phyloP scores from a whole-genome alignment of 2,888 invertebrate genomes.

The Polietes domitor region DNA sequence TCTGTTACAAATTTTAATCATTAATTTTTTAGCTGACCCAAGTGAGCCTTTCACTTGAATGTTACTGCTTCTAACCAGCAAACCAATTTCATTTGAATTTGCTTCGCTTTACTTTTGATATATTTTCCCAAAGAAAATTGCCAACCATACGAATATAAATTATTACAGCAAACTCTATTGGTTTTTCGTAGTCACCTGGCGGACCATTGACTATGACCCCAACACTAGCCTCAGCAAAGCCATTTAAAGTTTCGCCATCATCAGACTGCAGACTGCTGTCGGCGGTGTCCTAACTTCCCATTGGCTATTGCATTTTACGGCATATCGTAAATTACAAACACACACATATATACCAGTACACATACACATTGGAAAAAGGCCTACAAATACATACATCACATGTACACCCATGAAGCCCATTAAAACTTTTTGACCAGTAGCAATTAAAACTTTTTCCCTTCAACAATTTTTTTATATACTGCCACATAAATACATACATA shows the following conservation, averaged over 20 bases:
- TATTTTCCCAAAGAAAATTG: too few relatives aligned
- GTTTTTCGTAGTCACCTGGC: too few relatives aligned
- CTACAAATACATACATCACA: background rate
- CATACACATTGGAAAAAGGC: constrained; percentile 37
- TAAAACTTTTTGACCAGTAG: constrained; percentile 76
- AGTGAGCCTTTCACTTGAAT: too few relatives aligned
- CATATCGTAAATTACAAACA: constrained; percentile 12
- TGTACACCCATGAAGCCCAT: constrained; percentile 57
- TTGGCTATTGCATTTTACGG: constrained; percentile 54
- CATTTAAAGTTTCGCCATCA: background rate
- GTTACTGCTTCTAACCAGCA: too few relatives aligned
- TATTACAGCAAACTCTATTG: too few relatives aligned
- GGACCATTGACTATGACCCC: too few relatives aligned
- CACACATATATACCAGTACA: background rate
- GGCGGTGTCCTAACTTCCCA: constrained; percentile 41
- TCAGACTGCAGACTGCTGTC: background rate
- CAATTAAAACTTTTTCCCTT: constrained; percentile 72
- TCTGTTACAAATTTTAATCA: too few relatives aligned
- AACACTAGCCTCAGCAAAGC: too few relatives aligned
- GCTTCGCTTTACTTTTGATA: too few relatives aligned
- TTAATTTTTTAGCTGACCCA: too few relatives aligned
- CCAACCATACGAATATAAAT: too few relatives aligned
- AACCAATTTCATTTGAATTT: too few relatives aligned
- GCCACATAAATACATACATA: constrained; percentile 45
- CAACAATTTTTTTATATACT: constrained; percentile 47